Evolutionary conservation across 1,140 invertebrate species (phyloP).

Genomic region (Sitophilus oryzae): DNA sequence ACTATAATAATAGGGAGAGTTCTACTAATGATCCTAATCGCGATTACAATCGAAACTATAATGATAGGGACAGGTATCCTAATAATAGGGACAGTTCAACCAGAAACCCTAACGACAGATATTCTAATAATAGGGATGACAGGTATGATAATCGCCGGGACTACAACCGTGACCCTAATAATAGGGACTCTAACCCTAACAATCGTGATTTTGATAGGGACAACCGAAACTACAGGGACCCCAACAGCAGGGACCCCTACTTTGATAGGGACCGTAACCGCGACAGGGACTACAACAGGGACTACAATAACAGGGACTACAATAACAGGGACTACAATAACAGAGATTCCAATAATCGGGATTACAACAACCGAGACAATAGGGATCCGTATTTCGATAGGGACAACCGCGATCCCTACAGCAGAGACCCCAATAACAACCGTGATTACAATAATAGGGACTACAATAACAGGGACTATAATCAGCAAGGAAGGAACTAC

Average conservation of each 20-base stretch:
- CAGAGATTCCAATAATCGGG: neutral
- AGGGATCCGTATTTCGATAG: conserved; percentile 3
- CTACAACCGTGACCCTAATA: conserved; percentile 12
- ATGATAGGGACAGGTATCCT: neutral
- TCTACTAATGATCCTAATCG: neutral
- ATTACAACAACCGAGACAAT: conserved; percentile 14
- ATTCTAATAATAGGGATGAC: conserved; percentile 7
- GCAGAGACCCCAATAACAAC: conserved; percentile 18
- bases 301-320: conserved; percentile 17
- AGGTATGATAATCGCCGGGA: conserved; percentile 7
- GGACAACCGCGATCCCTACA: neutral
- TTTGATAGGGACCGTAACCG: conserved; percentile 5
- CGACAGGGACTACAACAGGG: conserved; percentile 32
- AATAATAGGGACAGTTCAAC: neutral
- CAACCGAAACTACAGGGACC: conserved; percentile 5
- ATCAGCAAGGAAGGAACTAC: conserved; percentile 17
- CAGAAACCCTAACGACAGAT: neutral
- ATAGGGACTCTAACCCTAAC: conserved; percentile 8
- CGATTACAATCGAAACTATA: neutral
- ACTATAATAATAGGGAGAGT: conserved; percentile 6
- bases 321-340: conserved; percentile 18
- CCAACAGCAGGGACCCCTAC: conserved; percentile 5
- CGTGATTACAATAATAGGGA: conserved; percentile 21
- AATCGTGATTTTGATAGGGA: conserved; percentile 11
- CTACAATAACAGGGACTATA: conserved; percentile 19